Base-by-base conservation (phyloP, 2,888 invertebrate genomes). In the Eilema depressum region DNA sequence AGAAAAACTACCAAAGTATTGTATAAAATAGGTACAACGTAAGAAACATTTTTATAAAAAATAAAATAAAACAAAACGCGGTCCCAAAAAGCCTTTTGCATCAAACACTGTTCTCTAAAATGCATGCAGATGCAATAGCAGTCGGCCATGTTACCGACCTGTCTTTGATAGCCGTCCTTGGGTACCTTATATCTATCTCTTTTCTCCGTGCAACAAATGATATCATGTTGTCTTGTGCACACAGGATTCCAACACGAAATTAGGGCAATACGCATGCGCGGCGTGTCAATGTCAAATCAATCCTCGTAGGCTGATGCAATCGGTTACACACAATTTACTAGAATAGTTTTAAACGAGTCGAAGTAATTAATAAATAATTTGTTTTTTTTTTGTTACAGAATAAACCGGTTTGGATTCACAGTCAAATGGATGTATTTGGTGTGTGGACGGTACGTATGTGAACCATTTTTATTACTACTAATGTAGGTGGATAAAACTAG, bases 251-350 rank as follows among this genome's bases (percentile, higher is more conserved):
- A 88, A 88, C 85, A 87, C 80, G 83, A 88, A 94, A 95, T 92
- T 94, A 91, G 92, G 93, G 88, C 92, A 91, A 90, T 91, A 92
- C 95, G 95, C 95, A 95, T 95, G 95, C 95, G 95, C 89, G 86
- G 83, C 86, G 85, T 89, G 90, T 93, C 95, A 95, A 95, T 95
- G 95, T 95, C 95, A 94, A 95, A 95, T 95, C 95, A 95, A 95
- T 95, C 92, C 88, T 90, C 85, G 89, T 93, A 93, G 90, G 93
- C 93, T 92, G 93, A 93, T 95, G 95, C 95, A 95, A 92, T 91
- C 83, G 78, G 85, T 83, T 83, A 82, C 86, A 86, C 83, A 86
- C 82, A 77, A 82, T 84, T 84, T 82, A 81, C 79, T 81, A 74
- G 76, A 78, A 86, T 87, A 83, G 77, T 81, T 81, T 77, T 76